Evolutionary conservation across 1,140 invertebrate genomes (phyloP), one percentile per base, ranked within the genome.

Genomic region (Zeugodacus cucurbitae): DNA sequence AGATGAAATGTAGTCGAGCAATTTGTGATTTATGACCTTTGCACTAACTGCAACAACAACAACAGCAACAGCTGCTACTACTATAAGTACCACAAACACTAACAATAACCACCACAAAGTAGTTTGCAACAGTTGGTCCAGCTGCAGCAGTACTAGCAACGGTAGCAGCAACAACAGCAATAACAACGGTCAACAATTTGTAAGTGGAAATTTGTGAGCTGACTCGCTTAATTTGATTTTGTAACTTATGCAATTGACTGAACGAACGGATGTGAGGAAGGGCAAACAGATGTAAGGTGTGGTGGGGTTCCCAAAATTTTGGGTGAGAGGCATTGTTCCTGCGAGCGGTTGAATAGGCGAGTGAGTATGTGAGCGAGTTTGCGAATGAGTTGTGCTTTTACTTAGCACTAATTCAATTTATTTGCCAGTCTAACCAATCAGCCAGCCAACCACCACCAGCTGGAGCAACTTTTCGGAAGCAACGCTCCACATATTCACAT

Each of bases 171-270:
- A 62, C 10, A n/a, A 11, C 22, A 70, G 22, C 67, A 74, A 37
- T n/a, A 37, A 20, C 34, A 74, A 74, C 32, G 41, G 32, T 32
- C 1, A 74, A 67, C 29, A 32, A 32, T 67, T 32, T 22, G 17
- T 74, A 37, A 74, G 67, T 74, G 67, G 67, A 37, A 74, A 74
- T 74, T 74, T 74, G 67, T 37, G 67, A 74, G 67, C 34, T 74
- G 67, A 74, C 67, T 74, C 22, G 67, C 67, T 37, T 74, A 74
- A 74, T 74, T 74, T 74, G 67, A 74, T 74, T 74, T 74, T 74
- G 67, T 3, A 74, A 74, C 32, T 74, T 74, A 17, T 74, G 67
- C 67, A 74, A 74, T 37, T 74, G 32, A 74, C 67, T 74, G 20
- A 74, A 5, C 34, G 37, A 22, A 32, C 17, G 17, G 29, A 32